These are phyloP conservation scores for Ceuthmochares aereus DNA, from an alignment of 2,113 vertebrate genomes.

Conservation along the genomic window DNA sequence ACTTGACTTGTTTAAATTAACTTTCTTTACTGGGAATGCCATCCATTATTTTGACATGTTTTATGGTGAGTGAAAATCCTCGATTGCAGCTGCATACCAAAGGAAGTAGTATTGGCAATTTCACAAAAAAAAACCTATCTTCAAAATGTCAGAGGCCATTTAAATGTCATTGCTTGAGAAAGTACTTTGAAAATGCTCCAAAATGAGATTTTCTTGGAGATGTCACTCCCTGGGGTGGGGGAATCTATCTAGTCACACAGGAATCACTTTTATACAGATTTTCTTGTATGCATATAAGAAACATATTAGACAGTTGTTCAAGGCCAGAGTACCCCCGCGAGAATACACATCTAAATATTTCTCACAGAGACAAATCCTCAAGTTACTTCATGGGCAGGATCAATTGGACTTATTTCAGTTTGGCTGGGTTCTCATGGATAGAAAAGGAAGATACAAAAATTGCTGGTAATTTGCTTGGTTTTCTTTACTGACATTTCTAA, in stretches of 20 bases:
- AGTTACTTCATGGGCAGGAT: background rate
- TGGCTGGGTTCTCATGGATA: background rate
- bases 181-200: background rate
- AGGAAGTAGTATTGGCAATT: background rate
- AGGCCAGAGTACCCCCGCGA: background rate
- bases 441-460: background rate
- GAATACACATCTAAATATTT: background rate
- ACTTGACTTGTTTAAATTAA: conserved; percentile 59
- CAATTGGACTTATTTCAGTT: background rate
- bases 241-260: background rate
- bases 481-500: background rate
- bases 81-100: background rate
- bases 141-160: conserved; percentile 10
- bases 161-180: conserved; percentile 28
- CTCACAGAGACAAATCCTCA: background rate
- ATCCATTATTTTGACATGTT: conserved; percentile 53
- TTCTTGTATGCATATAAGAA: background rate
- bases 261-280: background rate
- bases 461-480: background rate
- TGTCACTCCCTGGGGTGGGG: background rate
- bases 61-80: conserved; percentile 18
- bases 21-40: conserved; percentile 43
- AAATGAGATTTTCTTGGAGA: background rate
- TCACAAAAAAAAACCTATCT: background rate
- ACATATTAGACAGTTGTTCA: background rate